phyloP scores from a whole-genome alignment of 2,888 invertebrate genomes.

The Caenorhabditis becei region DNA sequence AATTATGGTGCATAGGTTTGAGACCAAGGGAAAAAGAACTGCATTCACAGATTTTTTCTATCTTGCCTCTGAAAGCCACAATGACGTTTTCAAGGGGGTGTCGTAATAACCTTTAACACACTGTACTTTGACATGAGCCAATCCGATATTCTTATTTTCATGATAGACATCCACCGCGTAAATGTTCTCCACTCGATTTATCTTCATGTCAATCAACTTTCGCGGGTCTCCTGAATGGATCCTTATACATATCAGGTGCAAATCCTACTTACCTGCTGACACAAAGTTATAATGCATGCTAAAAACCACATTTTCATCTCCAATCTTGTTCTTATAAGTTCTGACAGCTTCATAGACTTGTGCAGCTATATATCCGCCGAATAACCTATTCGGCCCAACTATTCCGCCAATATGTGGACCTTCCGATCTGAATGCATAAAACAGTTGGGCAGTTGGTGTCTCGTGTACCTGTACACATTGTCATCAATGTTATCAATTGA shows the following conservation, averaged over 20 bases:
- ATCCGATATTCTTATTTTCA: conserved; percentile 55
- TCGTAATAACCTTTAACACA: not conserved
- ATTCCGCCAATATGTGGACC: conserved; percentile 58
- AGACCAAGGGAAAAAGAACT: too few relatives aligned
- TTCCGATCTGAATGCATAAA: conserved; percentile 30
- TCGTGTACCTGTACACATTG: conserved; percentile 47
- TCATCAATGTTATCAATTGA: conserved; percentile 59
- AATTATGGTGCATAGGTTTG: too few relatives aligned
- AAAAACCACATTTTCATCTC: conserved; percentile 39
- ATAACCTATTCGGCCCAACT: conserved; percentile 48
- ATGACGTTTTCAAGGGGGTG: too few relatives aligned
- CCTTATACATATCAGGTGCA: not conserved
- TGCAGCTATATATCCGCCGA: conserved; percentile 59
- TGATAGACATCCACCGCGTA: conserved; percentile 43
- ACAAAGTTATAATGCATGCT: conserved; percentile 64
- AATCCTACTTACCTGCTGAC: conserved; percentile 39
- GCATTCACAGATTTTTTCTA: too few relatives aligned
- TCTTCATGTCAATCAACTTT: conserved; percentile 48
- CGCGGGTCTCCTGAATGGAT: conserved; percentile 38
- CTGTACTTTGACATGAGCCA: conserved; percentile 51
- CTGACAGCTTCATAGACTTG: conserved; percentile 48
- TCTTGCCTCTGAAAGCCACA: too few relatives aligned
- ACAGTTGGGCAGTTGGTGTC: not conserved
- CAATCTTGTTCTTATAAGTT: conserved; percentile 15
- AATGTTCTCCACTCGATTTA: conserved; percentile 28